Base-by-base conservation (phyloP, 2,888 invertebrate species). In the Nebria brevicollis region DNA sequence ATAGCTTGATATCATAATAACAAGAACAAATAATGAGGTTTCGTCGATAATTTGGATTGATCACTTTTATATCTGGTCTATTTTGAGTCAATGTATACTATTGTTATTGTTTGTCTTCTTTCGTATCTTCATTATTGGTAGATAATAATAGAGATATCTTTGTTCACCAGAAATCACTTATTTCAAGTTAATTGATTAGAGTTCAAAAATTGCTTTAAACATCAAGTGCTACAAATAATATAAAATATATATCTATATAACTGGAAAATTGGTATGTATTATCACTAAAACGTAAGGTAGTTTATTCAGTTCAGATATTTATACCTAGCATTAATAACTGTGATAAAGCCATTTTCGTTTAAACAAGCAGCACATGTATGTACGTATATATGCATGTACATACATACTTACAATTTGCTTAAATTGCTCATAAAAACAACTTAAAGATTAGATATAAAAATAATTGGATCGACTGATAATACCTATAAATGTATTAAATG, bases 61-160 rank as follows among this genome's bases (percentile, higher is more conserved):
- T 20, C 34, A 34, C 0, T 34, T 34, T 4, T 34, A 34, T 34
- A 34, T 34, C 15, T 11, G 34, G 3, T 70, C 7, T 11, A 2
- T 34, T 8, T 25, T 13, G 6, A 70, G 25, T 11, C 70, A 70
- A 26, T 26, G 66, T n/a, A 26, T 5, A 1, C 34, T 70, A 34
- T 70, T 34, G 34, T 70, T 54, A 54, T 70, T 70, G 70, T 70
- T 20, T 70, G 20, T 70, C 34, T 11, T 70, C 6, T 70, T 20
- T 54, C 34, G 70, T 70, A 70, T 70, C 70, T 70, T 70, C 26
- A 34, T 25, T 70, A 11, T 25, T 20, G 34, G 70, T 25, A 70
- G 70, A 70, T 70, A 70, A 70, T 26, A 15, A 34, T 34, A 34
- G 34, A 34, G 70, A 70, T 70, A 70, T 70, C 70, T n/a, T 13